Base-by-base conservation (phyloP, 2,888 invertebrate genomes). In the Carabus problematicus region DNA sequence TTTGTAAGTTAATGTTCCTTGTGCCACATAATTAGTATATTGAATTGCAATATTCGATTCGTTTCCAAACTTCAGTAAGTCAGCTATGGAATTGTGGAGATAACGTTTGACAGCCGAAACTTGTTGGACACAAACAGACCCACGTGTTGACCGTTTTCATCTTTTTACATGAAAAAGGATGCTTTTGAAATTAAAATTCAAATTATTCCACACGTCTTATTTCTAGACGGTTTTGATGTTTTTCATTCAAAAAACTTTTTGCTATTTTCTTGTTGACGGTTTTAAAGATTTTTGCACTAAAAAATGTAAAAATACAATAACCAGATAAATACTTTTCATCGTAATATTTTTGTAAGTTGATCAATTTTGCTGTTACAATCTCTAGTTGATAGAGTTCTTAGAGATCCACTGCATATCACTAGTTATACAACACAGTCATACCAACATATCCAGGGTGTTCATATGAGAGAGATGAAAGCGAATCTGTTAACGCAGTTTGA, bases 1-100 rank as follows among this genome's bases (percentile, higher is more conserved):
- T 76, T 76, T 43, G 64, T 71, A 72, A 72, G 70, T 64, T 77
- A 75, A 77, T 78, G 79, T 79, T 80, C 79, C 79, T 79, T 77
- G 79, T 79, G 79, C 79, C 79, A 79, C 75, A 76, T 66, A 59
- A 56, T 64, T 56, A 64, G 39, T 64, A 64, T 56, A 64, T 56
- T 39, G 40, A 56, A 56, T 39, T 58, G 49, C 59, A 66, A 66
- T 59, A 58, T 56, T 55, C 52, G 52, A 52, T 52, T 52, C 52
- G 8, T 64, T 45, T 39, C 14, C n/a, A 42, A 47, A 47, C 11
- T 47, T 47, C 14, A 55, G 56, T 56, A 59, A 66, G 66, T 66
- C 66, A 19, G 9, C 29, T 58, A 47, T 67, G 45, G 16, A 59
- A 41, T 52, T 19, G 47, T 16, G 9, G 42, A 59, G 18, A 66